A percentile compares a stretch with the other conserved stretches of the same genome.
Evolutionary conservation across 2,888 invertebrate genomes (phyloP).

Genomic region (Dorcus hopei): DNA sequence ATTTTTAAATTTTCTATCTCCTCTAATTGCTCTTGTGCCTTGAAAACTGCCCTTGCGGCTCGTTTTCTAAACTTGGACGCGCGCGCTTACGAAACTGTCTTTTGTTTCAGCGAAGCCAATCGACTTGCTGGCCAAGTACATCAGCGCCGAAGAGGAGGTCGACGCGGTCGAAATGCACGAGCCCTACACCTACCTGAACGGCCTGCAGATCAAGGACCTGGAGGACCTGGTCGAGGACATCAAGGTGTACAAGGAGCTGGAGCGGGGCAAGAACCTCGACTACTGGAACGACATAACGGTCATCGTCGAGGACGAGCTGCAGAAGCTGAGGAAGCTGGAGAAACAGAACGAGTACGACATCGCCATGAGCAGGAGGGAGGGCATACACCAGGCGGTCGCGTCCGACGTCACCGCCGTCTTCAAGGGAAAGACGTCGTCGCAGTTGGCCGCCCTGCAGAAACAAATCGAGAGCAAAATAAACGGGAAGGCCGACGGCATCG

Average conservation of each 20-base stretch:
- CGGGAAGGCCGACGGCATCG: slow-evolving; percentile 83
- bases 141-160: slow-evolving; percentile 83
- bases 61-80: too few relatives aligned
- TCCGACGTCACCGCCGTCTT: slow-evolving; percentile 87
- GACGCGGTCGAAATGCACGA: slow-evolving; percentile 98
- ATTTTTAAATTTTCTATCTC: too few relatives aligned
- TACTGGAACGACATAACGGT: slow-evolving; percentile 97
- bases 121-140: slow-evolving; percentile 94
- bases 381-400: slow-evolving; percentile 87
- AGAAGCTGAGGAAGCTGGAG: slow-evolving; percentile 77
- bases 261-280: slow-evolving; percentile 80
- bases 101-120: slow-evolving; percentile 81
- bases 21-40: too few relatives aligned
- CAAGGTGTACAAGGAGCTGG: slow-evolving; percentile 89
- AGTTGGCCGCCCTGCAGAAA: slow-evolving; percentile 77
- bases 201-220: slow-evolving; percentile 82
- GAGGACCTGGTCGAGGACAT: slow-evolving; percentile 97
- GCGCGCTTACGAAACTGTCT: neutral
- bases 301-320: slow-evolving; percentile 89
- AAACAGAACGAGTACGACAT: slow-evolving; percentile 59
- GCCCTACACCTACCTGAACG: slow-evolving; percentile 92
- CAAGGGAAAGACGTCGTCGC: slow-evolving; percentile 87
- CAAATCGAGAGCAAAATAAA: slow-evolving; percentile 86
- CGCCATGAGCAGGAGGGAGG: slow-evolving; percentile 53
- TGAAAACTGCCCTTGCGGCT: too few relatives aligned